Conservation (phyloP, 2,113 vertebrate species). For the Phyllostomus hastatus region DNA sequence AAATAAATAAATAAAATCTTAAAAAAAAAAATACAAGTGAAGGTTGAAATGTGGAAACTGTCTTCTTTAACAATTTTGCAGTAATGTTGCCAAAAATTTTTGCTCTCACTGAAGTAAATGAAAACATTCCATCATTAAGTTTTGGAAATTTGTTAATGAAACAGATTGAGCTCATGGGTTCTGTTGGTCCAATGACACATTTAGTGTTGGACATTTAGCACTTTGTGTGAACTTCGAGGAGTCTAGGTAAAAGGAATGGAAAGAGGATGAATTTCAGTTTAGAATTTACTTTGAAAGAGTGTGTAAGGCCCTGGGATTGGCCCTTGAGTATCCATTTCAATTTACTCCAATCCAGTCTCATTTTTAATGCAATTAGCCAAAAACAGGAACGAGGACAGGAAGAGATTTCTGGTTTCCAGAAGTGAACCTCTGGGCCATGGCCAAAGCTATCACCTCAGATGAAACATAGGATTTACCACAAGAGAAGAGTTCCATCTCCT, state of each 20-base stretch:
- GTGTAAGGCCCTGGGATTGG: background rate
- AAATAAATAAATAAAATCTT: no score
- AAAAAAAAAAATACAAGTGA: background rate
- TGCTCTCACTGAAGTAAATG: background rate
- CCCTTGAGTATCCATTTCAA: background rate
- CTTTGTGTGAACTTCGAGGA: background rate
- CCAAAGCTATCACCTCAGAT: constrained; percentile 26
- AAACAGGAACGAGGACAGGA: background rate
- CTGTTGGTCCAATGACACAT: background rate
- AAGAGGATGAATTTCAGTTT: background rate
- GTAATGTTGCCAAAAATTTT: background rate
- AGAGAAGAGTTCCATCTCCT: background rate
- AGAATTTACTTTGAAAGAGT: background rate
- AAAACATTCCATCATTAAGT: background rate
- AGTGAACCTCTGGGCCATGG: background rate
- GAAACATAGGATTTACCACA: constrained; percentile 34
- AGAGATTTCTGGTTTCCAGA: constrained; percentile 43
- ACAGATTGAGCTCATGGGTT: background rate
- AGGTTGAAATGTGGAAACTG: background rate
- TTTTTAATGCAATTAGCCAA: constrained; percentile 15
- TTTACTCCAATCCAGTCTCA: constrained; percentile 9
- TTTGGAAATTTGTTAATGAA: constrained; percentile 7
- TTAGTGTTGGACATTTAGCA: background rate
- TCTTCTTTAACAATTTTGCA: background rate
- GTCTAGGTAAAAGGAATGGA: background rate